Evolutionary conservation across 1,140 invertebrate genomes (phyloP).

Genomic region (Meloidogyne exigua): DNA sequence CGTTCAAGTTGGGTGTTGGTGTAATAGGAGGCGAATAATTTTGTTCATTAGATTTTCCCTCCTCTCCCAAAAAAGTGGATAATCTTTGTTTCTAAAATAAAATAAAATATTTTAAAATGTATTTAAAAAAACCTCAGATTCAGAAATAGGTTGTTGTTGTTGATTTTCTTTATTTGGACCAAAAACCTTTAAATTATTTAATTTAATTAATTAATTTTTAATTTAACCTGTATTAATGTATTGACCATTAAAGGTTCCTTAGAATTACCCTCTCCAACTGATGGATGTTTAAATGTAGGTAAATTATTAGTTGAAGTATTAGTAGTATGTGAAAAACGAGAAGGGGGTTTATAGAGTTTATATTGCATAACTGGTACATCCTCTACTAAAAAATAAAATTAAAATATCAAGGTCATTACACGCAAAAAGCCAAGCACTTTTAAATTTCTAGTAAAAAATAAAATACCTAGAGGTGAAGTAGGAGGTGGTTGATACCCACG

Average conservation of each 20-base stretch:
- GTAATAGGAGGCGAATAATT: not conserved
- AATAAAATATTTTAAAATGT: not conserved
- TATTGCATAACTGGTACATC: conserved; percentile 7
- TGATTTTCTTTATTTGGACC: not conserved
- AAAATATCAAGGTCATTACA: conserved; percentile 10
- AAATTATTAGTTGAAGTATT: not conserved
- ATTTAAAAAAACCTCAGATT: not conserved
- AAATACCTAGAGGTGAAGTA: conserved; percentile 19
- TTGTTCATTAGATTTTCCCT: not conserved
- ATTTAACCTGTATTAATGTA: not conserved
- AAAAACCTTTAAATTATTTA: not conserved
- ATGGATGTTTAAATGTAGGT: conserved; percentile 3
- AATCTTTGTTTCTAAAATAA: not conserved
- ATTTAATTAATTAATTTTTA: not conserved
- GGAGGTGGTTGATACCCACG: conserved; percentile 41
- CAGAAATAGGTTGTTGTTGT: not conserved
- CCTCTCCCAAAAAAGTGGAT: not conserved
- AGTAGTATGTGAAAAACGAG: not conserved
- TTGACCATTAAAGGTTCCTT: not conserved
- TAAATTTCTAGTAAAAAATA: not conserved
- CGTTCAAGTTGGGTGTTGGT: not conserved
- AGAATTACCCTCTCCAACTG: not conserved
- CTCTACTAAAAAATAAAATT: not conserved
- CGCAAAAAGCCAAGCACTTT: conserved; percentile 6
- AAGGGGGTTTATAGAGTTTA: not conserved